phyloP scores from a whole-genome alignment of 37 sponge, comb jelly and placozoan genomes.

The Aphrocallistes beatrix region DNA sequence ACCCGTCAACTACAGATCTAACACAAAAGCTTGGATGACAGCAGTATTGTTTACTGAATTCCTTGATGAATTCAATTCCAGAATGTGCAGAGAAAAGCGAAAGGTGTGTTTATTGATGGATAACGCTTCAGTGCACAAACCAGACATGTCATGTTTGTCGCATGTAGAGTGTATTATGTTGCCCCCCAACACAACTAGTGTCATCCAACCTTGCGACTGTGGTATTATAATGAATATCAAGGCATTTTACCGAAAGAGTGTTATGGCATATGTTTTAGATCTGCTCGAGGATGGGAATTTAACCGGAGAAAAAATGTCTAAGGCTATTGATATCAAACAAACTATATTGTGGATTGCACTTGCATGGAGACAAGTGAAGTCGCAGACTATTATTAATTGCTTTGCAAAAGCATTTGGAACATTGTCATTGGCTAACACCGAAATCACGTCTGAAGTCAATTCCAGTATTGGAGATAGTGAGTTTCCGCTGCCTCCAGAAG shows the following conservation, averaged over 20 bases:
- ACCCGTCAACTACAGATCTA: constrained; percentile 16
- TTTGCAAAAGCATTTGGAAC: not conserved
- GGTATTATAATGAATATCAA: not conserved
- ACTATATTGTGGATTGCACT: not conserved
- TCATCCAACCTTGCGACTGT: not conserved
- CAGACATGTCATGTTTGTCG: constrained; percentile 9
- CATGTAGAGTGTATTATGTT: constrained; percentile 20
- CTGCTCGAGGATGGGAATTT: constrained; percentile 17
- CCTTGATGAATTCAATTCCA: constrained; percentile 10
- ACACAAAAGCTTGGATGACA: constrained; percentile 18
- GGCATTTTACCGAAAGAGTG: not conserved
- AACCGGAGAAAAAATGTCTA: not conserved
- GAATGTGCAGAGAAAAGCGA: constrained; percentile 17
- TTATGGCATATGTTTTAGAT: not conserved
- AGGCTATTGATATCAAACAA: not conserved
- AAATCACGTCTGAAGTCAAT: not conserved
- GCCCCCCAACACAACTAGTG: constrained; percentile 19
- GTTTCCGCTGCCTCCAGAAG: not conserved
- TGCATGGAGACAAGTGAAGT: constrained; percentile 19
- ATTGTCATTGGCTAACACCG: not conserved
- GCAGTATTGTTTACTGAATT: constrained; percentile 9
- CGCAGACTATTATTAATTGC: not conserved
- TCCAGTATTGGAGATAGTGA: not conserved
- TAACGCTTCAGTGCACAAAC: constrained; percentile 18
- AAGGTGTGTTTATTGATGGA: constrained; percentile 20